Evolutionary conservation across 2,113 vertebrate genomes (phyloP).

Genomic region (Anarhynchus alexandrinus): DNA sequence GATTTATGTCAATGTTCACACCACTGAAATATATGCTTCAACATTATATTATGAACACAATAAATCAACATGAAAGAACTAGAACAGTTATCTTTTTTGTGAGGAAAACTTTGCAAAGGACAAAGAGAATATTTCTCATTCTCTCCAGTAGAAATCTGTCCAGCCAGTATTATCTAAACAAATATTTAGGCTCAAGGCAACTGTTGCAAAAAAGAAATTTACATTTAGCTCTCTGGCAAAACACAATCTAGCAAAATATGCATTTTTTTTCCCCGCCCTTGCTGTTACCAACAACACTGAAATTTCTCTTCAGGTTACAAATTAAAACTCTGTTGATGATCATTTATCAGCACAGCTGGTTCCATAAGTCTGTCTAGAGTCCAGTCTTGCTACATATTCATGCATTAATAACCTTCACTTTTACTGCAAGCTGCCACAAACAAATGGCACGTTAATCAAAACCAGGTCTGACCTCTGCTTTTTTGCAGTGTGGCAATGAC

Average conservation of each 20-base stretch:
- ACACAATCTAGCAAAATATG: not conserved
- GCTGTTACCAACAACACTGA: not conserved
- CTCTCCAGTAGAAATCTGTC: not conserved
- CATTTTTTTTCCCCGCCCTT: accelerated
- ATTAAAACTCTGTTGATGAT: not conserved
- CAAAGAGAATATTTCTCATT: not conserved
- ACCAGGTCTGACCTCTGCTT: not conserved
- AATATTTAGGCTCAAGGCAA: not conserved
- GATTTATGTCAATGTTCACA: not conserved
- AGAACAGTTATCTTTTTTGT: not conserved
- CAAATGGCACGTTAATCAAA: not conserved
- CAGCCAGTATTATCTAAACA: not conserved
- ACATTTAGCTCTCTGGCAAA: not conserved
- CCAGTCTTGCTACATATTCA: not conserved
- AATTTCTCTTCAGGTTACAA: not conserved
- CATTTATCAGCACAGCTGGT: not conserved
- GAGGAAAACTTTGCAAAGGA: not conserved
- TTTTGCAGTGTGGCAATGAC: not conserved
- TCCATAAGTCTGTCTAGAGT: not conserved
- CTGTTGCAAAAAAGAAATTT: not conserved
- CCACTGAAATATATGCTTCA: not conserved
- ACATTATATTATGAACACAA: accelerated
- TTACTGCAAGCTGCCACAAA: not conserved
- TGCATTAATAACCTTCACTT: not conserved
- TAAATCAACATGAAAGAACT: not conserved